These are phyloP conservation scores for Philotrypesis tridentata DNA, from an alignment of 1,140 invertebrate genomes.

Conservation along the genomic window DNA sequence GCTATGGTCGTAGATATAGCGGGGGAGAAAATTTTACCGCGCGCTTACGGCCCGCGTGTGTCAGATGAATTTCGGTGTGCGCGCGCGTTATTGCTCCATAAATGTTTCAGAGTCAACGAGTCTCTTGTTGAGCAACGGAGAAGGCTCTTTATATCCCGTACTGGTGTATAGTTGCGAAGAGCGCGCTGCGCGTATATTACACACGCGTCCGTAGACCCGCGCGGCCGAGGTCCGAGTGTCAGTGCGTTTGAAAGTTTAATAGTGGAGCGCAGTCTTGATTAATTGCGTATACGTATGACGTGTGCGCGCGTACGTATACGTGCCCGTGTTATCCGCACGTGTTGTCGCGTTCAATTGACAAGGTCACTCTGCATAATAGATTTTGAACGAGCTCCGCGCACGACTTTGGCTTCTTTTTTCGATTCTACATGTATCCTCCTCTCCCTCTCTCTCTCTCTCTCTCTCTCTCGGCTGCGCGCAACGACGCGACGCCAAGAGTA, in stretches of 20 bases:
- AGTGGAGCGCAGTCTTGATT: constrained; percentile 38
- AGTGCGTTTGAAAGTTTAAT: constrained; percentile 23
- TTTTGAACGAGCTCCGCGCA: not conserved
- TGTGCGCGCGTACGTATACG: too few relatives aligned
- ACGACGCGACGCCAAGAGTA: too few relatives aligned
- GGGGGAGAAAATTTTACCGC: not conserved
- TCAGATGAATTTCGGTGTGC: not conserved
- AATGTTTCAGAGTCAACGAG: constrained; percentile 16
- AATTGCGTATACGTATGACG: constrained; percentile 10
- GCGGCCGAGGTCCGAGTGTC: too few relatives aligned
- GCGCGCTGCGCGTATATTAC: not conserved
- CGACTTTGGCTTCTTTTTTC: constrained; percentile 43
- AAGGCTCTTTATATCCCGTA: constrained; percentile 9
- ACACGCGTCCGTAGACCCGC: too few relatives aligned
- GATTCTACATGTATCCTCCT: too few relatives aligned
- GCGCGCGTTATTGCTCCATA: not conserved
- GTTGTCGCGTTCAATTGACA: constrained; percentile 21
- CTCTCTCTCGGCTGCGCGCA: too few relatives aligned
- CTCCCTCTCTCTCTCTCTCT: too few relatives aligned
- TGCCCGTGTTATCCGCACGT: not conserved
- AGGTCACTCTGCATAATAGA: constrained; percentile 34
- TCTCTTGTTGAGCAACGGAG: constrained; percentile 6
- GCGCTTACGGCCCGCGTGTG: not conserved
- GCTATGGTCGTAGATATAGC: not conserved
- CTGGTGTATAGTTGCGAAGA: too few relatives aligned